A percentile compares a stretch with the other conserved stretches of the same genome.
Evolutionary conservation across 2,888 invertebrate species (phyloP).

Genomic region (Dasypolia templi): DNA sequence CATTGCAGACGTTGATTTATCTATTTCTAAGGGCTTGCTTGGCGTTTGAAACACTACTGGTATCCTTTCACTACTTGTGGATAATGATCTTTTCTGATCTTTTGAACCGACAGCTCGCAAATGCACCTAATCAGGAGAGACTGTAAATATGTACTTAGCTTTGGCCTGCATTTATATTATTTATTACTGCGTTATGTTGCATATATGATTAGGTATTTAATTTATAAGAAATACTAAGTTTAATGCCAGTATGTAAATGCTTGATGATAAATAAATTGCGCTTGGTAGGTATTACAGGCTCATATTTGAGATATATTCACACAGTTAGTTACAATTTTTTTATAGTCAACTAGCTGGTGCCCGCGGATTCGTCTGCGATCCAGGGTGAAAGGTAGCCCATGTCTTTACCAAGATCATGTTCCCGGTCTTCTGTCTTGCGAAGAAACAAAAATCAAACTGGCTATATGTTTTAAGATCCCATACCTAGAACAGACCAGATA

Average conservation of each 20-base stretch:
- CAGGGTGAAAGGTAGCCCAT: too few relatives aligned
- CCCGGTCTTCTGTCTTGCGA: too few relatives aligned
- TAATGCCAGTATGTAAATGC: background rate
- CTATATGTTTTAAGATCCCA: too few relatives aligned
- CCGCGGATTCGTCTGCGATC: too few relatives aligned
- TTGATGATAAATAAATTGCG: too few relatives aligned
- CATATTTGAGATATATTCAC: too few relatives aligned
- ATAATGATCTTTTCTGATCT: conserved; percentile 51
- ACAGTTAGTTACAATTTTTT: too few relatives aligned
- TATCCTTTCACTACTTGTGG: conserved; percentile 35
- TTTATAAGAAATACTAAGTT: background rate
- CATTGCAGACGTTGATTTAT: conserved; percentile 6
- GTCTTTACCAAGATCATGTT: too few relatives aligned
- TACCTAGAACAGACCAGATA: too few relatives aligned
- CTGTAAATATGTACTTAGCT: conserved; percentile 1
- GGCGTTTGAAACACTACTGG: background rate
- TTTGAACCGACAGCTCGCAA: conserved; percentile 31
- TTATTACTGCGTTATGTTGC: background rate
- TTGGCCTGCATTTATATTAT: conserved; percentile 22
- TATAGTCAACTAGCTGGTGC: too few relatives aligned
- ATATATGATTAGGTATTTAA: background rate
- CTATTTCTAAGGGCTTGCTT: conserved; percentile 11
- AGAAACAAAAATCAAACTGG: too few relatives aligned
- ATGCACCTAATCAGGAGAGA: background rate
- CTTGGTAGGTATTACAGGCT: too few relatives aligned